Percentiles rank a stretch among this genome's conserved stretches.
Evolutionary conservation across 2,888 invertebrate species (phyloP).

Genomic region (Oxystoma pomonae): DNA sequence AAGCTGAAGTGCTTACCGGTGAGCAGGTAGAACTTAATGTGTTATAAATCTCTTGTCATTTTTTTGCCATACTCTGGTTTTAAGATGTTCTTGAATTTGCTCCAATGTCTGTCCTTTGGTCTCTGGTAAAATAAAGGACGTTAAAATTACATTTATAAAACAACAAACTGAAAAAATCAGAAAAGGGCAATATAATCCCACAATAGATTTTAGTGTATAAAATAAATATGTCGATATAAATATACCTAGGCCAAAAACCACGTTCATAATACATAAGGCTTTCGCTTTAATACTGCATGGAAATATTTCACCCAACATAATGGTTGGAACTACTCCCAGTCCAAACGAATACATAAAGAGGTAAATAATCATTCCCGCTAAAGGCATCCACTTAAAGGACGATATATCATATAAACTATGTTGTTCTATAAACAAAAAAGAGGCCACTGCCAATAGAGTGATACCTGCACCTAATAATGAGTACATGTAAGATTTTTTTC

Average conservation of each 20-base stretch:
- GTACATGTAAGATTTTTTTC: conserved; percentile 29
- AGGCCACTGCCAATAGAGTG: conserved; percentile 30
- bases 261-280: conserved; percentile 33
- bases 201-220: conserved; percentile 33
- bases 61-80: too few relatives aligned
- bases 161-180: conserved; percentile 34
- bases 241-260: conserved; percentile 31
- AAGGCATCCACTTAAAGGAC: conserved; percentile 35
- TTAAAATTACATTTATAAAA: too few relatives aligned
- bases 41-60: too few relatives aligned
- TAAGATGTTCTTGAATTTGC: conserved; percentile 31
- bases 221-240: conserved; percentile 35
- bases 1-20: too few relatives aligned
- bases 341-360: conserved; percentile 33
- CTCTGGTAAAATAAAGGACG: conserved; percentile 39
- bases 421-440: conserved; percentile 32
- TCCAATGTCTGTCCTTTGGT: conserved; percentile 43
- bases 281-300: conserved; percentile 39
- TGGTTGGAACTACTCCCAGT: conserved; percentile 36
- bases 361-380: conserved; percentile 36
- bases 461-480: conserved; percentile 29
- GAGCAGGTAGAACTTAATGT: too few relatives aligned
- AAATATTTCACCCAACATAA: conserved; percentile 40
- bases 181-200: conserved; percentile 39
- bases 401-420: conserved; percentile 27